Conservation (phyloP, 2,113 vertebrate species). For the Reinhardtius hippoglossoides region DNA sequence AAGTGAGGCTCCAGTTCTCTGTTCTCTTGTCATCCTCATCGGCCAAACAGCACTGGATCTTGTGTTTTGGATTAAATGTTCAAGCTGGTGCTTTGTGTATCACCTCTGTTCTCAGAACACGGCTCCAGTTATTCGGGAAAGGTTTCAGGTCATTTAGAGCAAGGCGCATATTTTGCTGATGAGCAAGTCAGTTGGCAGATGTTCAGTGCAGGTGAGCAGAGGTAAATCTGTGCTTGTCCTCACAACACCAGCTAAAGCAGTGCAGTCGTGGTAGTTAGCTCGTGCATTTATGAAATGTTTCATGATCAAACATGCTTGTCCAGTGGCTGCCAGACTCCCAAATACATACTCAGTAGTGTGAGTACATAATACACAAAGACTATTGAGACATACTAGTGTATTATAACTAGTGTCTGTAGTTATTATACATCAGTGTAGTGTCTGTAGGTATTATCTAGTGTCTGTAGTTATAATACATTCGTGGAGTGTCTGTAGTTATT, state of each 20-base stretch:
- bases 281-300: background rate
- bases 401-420: background rate
- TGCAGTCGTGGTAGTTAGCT: background rate
- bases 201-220: background rate
- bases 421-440: background rate
- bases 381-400: too few species aligned
- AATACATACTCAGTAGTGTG: too few species aligned
- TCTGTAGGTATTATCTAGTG: too few species aligned
- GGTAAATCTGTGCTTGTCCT: background rate
- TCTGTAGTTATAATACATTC: too few species aligned
- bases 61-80: background rate
- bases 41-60: background rate
- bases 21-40: background rate
- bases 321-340: background rate
- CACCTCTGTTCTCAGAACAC: background rate
- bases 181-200: background rate
- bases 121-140: background rate
- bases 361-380: background rate
- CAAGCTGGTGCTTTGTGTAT: background rate
- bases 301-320: background rate
- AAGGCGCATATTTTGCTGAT: background rate
- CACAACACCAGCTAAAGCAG: background rate
- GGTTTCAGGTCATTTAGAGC: background rate
- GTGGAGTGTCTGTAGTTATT: too few species aligned
- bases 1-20: background rate